Evolutionary conservation across 2,888 invertebrate species (phyloP).

Genomic region (Tupiocoris notatus): DNA sequence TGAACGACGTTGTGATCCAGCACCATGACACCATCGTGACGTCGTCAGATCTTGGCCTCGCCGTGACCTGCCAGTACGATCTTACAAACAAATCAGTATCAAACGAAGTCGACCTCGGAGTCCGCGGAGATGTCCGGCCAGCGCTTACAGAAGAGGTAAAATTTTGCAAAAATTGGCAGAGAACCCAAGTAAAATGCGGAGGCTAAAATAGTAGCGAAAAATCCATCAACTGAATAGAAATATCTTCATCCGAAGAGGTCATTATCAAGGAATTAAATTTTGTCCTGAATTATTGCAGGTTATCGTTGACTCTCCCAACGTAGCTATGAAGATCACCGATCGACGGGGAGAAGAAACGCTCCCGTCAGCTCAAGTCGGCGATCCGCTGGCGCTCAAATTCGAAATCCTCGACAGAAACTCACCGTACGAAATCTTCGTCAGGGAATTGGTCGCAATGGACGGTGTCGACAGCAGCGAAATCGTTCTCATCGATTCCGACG

Average conservation of each 20-base stretch:
- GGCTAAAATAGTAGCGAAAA: too few species aligned
- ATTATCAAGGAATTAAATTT: too few species aligned
- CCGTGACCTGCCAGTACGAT: conserved; percentile 92
- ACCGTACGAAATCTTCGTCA: conserved; percentile 92
- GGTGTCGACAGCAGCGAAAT: conserved; percentile 91
- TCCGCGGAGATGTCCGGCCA: conserved; percentile 82
- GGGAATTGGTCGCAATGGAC: conserved; percentile 91
- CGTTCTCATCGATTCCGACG: conserved; percentile 83
- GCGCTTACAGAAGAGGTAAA: conserved; percentile 77
- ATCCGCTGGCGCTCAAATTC: conserved; percentile 85
- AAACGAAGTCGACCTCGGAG: conserved; percentile 86
- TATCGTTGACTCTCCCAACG: conserved; percentile 88
- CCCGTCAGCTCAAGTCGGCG: conserved; percentile 87
- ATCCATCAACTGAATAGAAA: too few species aligned
- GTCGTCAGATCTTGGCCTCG: conserved; percentile 87
- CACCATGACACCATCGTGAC: conserved; percentile 95
- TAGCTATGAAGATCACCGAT: conserved; percentile 89
- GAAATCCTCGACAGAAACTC: conserved; percentile 90
- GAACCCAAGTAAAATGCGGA: too few species aligned
- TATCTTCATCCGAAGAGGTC: too few species aligned
- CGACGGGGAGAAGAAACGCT: conserved; percentile 79
- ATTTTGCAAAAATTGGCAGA: too few species aligned
- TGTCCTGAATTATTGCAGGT: conserved; percentile 43
- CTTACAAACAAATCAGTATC: conserved; percentile 90
- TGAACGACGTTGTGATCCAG: conserved; percentile 91